phyloP scores from a whole-genome alignment of 2,113 vertebrate genomes.

The Xyliphius kryptos region DNA sequence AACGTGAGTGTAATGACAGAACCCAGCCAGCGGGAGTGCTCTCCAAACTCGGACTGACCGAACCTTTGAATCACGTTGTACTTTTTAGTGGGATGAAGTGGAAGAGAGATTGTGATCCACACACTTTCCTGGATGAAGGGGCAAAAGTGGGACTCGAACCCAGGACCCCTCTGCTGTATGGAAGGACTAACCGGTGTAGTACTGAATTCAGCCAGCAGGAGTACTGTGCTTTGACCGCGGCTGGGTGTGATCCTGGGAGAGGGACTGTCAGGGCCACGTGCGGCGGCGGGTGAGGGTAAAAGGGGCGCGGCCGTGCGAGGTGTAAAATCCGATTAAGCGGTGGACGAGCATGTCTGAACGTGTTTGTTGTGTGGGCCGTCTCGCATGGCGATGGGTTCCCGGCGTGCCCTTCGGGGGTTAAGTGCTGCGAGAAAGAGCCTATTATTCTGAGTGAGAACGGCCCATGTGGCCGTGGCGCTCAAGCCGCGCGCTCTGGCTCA shows the following conservation, averaged over 20 bases:
- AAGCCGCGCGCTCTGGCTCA: too few relatives aligned
- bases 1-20: too few relatives aligned
- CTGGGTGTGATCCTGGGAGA: slow-evolving; percentile 66
- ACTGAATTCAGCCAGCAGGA: too few relatives aligned
- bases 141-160: too few relatives aligned
- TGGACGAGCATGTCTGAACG: slow-evolving; percentile 46
- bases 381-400: slow-evolving; percentile 65
- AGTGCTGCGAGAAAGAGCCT: slow-evolving; percentile 79
- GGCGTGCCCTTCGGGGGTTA: slow-evolving; percentile 79
- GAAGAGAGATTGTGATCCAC: too few relatives aligned
- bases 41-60: too few relatives aligned
- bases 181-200: too few relatives aligned
- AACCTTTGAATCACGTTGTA: too few relatives aligned
- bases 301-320: slow-evolving; percentile 33
- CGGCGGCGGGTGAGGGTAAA: slow-evolving; percentile 26
- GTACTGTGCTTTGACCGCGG: neutral
- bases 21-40: too few relatives aligned
- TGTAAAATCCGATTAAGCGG: slow-evolving; percentile 70
- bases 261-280: slow-evolving; percentile 75
- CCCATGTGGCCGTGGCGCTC: slow-evolving; percentile 68
- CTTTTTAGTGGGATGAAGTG: too few relatives aligned
- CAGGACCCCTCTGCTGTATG: too few relatives aligned
- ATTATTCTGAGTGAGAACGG: slow-evolving; percentile 96
- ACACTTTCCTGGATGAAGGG: too few relatives aligned
- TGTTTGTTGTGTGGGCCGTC: slow-evolving; percentile 48